Conservation (phyloP, 2,888 invertebrate genomes). For the Dynastes grantii region DNA sequence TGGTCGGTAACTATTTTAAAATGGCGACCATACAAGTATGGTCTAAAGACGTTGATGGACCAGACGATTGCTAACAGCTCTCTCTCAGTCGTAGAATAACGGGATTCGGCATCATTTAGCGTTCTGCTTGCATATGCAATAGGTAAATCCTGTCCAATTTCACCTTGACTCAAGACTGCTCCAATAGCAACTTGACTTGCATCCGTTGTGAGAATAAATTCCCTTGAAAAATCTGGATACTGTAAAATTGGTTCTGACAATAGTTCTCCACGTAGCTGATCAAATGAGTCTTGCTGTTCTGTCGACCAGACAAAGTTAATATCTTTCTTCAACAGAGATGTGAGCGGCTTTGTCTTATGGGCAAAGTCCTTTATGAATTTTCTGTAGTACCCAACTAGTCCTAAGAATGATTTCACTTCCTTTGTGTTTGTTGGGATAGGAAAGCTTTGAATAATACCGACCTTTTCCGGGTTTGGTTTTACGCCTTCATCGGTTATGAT, state of each 20-base stretch:
- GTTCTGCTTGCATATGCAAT: conserved; percentile 50
- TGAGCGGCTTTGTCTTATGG: conserved; percentile 35
- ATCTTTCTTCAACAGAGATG: not conserved
- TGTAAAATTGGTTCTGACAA: no score
- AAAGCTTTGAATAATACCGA: not conserved
- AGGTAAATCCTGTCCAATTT: conserved; percentile 47
- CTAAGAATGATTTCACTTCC: conserved; percentile 42
- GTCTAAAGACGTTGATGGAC: conserved; percentile 62
- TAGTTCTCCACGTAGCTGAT: no score
- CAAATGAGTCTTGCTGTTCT: no score
- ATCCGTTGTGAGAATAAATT: conserved; percentile 53
- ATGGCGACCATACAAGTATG: conserved; percentile 65
- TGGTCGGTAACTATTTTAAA: conserved; percentile 66
- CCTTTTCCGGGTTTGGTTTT: conserved; percentile 4
- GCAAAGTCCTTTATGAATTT: conserved; percentile 47
- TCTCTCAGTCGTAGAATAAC: conserved; percentile 64
- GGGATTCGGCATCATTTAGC: conserved; percentile 21
- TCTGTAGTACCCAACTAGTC: conserved; percentile 39
- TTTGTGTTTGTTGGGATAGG: conserved; percentile 9
- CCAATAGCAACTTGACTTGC: conserved; percentile 52
- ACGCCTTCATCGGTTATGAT: conserved; percentile 7
- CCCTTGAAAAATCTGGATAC: not conserved
- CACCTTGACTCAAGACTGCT: conserved; percentile 49
- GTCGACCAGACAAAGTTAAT: no score
- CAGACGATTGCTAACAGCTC: conserved; percentile 57